A percentile compares a stretch with the other conserved stretches of the same genome.
Evolutionary conservation across 2,888 invertebrate species (phyloP).

Genomic region (Mayetiola destructor): DNA sequence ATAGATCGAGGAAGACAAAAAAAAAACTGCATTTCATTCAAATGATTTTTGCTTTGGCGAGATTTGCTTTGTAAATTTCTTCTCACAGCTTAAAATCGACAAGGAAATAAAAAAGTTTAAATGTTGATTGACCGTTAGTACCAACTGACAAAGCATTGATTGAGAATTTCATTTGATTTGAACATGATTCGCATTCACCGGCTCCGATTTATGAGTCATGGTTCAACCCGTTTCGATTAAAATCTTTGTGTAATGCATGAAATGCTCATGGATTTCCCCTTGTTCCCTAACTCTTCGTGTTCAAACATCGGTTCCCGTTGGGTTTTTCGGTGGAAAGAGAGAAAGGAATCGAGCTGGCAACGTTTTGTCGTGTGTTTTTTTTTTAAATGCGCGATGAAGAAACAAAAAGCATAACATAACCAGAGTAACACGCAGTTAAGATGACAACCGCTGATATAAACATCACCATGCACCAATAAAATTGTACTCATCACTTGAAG

Average conservation of each 20-base stretch:
- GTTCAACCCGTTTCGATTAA: background rate
- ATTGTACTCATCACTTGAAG: no score
- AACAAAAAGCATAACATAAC: background rate
- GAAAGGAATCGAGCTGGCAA: no score
- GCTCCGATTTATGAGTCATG: background rate
- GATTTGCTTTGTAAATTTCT: background rate
- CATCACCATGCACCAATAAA: slow-evolving; percentile 11
- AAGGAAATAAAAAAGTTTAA: background rate
- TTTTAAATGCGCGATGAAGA: background rate
- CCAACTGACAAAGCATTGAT: background rate
- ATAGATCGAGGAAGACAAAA: background rate
- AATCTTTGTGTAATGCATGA: background rate
- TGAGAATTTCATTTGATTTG: background rate
- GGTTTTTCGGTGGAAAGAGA: no score
- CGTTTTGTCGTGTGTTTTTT: no score
- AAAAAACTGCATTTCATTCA: background rate
- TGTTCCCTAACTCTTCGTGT: no score
- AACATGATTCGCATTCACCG: no score
- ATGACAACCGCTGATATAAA: slow-evolving; percentile 8
- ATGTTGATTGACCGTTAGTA: slow-evolving; percentile 10
- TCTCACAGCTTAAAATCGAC: no score
- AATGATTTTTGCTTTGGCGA: background rate
- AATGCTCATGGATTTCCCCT: background rate
- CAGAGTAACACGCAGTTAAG: slow-evolving; percentile 7
- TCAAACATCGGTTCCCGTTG: no score